Base-by-base conservation (phyloP, 2,888 invertebrate genomes). In the Branchellion lobata region DNA sequence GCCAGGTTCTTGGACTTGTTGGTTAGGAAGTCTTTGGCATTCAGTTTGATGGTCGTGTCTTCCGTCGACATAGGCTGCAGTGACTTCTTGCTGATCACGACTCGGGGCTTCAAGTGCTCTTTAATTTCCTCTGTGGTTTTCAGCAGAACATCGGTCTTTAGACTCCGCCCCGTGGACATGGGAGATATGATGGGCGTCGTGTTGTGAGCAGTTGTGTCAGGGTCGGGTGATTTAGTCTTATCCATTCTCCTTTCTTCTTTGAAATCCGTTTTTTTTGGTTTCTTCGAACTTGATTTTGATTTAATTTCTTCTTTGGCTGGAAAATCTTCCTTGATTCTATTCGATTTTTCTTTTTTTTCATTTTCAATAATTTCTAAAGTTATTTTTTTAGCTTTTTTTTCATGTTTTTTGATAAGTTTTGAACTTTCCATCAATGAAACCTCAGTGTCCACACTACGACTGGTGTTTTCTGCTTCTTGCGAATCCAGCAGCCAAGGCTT, bases 141-240 rank as follows among this genome's bases (percentile, higher is more conserved):
- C 24, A 77, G 65, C 24, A 77, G 77, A n/a, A 77, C n/a, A 29
- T 77, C 77, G 14, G 77, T 77, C 29, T 77, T 61, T 2, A 77
- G 53, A 57, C 77, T 77, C 65, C 77, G 57, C 14, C 1, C 14
- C 18, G 77, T 77, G 27, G 47, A 57, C 33, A 57, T 21, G 31
- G 47, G 47, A 14, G 47, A 14, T 47, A 18, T 47, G 11, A 18
- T 14, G 47, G 47, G 47, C 18, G 47, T 47, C 11, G 47, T 47
- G 18, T 8, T 8, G 47, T 47, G 47, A 14, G 47, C 11, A 47
- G n/a, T n/a, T n/a, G n/a, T n/a, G n/a, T n/a, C n/a, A n/a, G n/a
- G n/a, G n/a, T n/a, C n/a, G n/a, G n/a, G n/a, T n/a, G n/a, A n/a
- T n/a, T 40, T 14, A 8, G 40, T 40, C 40, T 14, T n/a, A 3